These are phyloP conservation scores for Sprattus sprattus DNA, from an alignment of 2,113 vertebrate genomes.

Conservation along the genomic window DNA sequence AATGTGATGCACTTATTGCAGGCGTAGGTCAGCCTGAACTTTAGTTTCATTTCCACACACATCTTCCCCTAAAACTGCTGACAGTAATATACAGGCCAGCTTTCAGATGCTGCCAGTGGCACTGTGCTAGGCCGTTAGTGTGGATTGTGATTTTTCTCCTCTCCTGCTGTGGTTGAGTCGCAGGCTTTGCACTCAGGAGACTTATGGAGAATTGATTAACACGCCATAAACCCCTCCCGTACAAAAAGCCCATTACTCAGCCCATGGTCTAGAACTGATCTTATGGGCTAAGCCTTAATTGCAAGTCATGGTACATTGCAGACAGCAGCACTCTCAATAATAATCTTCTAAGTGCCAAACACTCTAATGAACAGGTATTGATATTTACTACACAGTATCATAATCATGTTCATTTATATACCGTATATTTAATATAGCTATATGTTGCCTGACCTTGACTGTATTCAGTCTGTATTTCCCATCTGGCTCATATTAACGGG, in stretches of 20 bases:
- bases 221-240: constrained; percentile 52
- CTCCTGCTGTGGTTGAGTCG: not conserved
- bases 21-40: not conserved
- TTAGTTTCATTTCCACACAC: not conserved
- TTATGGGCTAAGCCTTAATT: constrained; percentile 66
- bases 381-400: constrained; percentile 57
- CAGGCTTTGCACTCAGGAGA: constrained; percentile 38
- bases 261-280: constrained; percentile 50
- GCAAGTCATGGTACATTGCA: constrained; percentile 53
- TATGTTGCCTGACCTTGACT: constrained; percentile 12
- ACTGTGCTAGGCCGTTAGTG: not conserved
- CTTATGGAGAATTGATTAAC: constrained; percentile 58
- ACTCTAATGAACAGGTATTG: constrained; percentile 66
- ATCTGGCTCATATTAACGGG: constrained; percentile 43
- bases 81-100: not conserved
- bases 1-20: not conserved
- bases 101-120: not conserved
- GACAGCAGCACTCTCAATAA: constrained; percentile 42
- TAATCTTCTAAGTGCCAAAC: constrained; percentile 55
- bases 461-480: constrained; percentile 14
- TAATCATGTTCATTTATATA: constrained; percentile 60
- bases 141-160: not conserved
- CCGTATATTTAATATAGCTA: not conserved
- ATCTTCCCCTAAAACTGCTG: not conserved
- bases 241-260: constrained; percentile 59